phyloP scores from a whole-genome alignment of 2,888 invertebrate species.

The Lasius platythorax region DNA sequence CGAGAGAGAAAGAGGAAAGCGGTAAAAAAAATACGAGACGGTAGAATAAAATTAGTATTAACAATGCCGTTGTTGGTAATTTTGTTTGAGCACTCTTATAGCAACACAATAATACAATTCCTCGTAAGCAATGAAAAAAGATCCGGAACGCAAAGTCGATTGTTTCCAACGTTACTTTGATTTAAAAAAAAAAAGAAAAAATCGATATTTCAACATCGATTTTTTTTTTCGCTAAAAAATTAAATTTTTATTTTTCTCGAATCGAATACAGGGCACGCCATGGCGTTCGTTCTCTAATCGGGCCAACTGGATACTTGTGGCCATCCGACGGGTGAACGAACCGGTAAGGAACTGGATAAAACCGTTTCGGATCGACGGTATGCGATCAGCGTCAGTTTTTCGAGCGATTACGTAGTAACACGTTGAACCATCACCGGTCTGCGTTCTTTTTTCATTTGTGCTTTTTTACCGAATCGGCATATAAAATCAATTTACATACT shows the following conservation, averaged over 20 bases:
- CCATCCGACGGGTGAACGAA: slow-evolving; percentile 65
- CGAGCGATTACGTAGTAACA: slow-evolving; percentile 65
- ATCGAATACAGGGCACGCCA: slow-evolving; percentile 13
- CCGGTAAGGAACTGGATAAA: slow-evolving; percentile 61
- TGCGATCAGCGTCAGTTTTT: slow-evolving; percentile 66
- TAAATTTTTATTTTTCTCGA: background rate
- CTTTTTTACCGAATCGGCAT: background rate
- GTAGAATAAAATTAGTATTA: background rate
- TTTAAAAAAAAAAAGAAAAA: background rate
- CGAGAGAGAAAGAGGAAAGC: background rate
- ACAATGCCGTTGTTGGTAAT: slow-evolving; percentile 16
- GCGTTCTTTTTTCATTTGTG: background rate
- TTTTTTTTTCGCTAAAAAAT: background rate
- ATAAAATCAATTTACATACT: slow-evolving; percentile 51
- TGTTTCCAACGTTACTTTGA: background rate
- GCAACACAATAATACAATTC: slow-evolving; percentile 2
- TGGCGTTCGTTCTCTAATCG: slow-evolving; percentile 57
- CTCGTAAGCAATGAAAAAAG: background rate
- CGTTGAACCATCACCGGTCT: slow-evolving; percentile 43
- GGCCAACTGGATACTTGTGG: slow-evolving; percentile 61
- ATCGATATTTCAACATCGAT: background rate
- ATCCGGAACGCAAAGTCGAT: background rate
- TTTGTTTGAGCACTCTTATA: background rate
- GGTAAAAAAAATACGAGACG: background rate
- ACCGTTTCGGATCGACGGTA: slow-evolving; percentile 65